Evolutionary conservation across 2,888 invertebrate species (phyloP).

Genomic region (Ochropacha duplaris): DNA sequence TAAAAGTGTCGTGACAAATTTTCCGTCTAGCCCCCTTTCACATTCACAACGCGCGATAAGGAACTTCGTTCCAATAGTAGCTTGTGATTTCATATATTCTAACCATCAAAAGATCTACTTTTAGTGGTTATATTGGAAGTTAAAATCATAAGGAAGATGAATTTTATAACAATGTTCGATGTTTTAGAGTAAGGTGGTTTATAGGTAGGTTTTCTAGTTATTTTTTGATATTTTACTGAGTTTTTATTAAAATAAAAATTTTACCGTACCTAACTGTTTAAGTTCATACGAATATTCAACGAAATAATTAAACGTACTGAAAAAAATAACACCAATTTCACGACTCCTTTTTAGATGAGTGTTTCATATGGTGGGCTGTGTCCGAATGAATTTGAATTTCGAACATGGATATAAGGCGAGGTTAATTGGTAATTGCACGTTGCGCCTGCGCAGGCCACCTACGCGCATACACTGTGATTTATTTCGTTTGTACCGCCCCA

Average conservation of each 20-base stretch:
- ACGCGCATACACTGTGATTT: slow-evolving; percentile 66
- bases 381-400: slow-evolving; percentile 64
- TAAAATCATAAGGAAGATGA: no score
- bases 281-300: not conserved
- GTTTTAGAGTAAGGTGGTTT: no score
- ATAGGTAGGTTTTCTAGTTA: no score
- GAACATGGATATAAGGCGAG: slow-evolving; percentile 58
- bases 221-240: no score
- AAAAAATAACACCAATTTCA: slow-evolving; percentile 35
- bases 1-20: no score
- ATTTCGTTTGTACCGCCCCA: slow-evolving; percentile 61
- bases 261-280: not conserved
- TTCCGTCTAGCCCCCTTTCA: no score
- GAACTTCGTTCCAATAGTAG: no score
- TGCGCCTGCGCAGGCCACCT: slow-evolving; percentile 62
- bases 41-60: no score
- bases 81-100: no score
- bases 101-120: no score
- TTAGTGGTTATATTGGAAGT: no score
- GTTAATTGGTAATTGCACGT: slow-evolving; percentile 75
- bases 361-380: slow-evolving; percentile 39
- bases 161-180: no score
- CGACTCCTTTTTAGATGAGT: slow-evolving; percentile 51
- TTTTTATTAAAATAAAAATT: not conserved
- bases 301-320: not conserved